Conservation (phyloP, 2,113 vertebrate genomes). For the Notothenia coriiceps region DNA sequence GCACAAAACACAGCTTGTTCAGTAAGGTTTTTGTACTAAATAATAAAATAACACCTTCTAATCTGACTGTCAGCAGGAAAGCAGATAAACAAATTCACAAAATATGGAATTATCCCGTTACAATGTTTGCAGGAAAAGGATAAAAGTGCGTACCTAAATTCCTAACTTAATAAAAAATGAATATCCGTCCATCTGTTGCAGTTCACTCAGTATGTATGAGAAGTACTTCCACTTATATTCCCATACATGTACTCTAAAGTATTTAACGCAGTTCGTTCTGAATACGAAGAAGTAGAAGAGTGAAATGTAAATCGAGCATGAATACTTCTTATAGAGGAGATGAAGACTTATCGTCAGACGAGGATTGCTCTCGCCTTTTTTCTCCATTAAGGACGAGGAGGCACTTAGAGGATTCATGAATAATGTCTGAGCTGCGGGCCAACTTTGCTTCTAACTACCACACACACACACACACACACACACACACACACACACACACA, state of each 20-base stretch:
- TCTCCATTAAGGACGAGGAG: conserved; percentile 36
- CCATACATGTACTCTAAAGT: conserved; percentile 12
- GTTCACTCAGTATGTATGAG: not conserved
- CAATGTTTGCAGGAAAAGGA: too few relatives aligned
- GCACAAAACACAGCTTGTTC: too few relatives aligned
- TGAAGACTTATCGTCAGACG: conserved; percentile 4
- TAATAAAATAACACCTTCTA: too few relatives aligned
- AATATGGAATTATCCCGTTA: too few relatives aligned
- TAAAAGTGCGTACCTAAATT: not conserved
- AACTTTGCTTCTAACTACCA: conserved; percentile 9
- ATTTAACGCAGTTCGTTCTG: conserved; percentile 1
- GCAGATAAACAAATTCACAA: too few relatives aligned
- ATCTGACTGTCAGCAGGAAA: too few relatives aligned
- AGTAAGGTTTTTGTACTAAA: too few relatives aligned
- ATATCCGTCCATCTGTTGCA: not conserved
- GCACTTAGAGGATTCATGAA: conserved; percentile 63
- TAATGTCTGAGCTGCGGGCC: conserved; percentile 39
- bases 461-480: conserved; percentile 7
- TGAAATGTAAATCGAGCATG: conserved; percentile 20
- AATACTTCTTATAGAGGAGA: conserved; percentile 12
- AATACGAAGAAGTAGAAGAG: not conserved
- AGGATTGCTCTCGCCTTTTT: not conserved
- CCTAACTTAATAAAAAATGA: not conserved
- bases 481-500: conserved; percentile 8
- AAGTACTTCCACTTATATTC: not conserved